Evolutionary conservation across 1,140 invertebrate genomes (phyloP).

Genomic region (Papilio helenus): DNA sequence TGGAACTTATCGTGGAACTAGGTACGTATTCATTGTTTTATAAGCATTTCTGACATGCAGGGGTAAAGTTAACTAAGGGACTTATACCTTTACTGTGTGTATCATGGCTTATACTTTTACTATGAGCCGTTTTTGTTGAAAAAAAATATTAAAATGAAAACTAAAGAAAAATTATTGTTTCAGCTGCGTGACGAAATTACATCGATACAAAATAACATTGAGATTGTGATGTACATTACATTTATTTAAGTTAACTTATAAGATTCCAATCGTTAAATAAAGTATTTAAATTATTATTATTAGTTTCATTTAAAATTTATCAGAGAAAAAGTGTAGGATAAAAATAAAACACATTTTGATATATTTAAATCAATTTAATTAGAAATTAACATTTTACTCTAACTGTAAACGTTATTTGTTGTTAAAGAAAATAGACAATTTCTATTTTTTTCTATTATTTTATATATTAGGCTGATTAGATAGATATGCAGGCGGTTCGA

Average conservation of each 20-base stretch:
- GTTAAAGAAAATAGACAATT: conserved; percentile 74
- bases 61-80: background rate
- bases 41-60: background rate
- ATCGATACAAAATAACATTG: background rate
- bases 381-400: conserved; percentile 79
- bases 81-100: no score
- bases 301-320: background rate
- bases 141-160: background rate
- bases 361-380: conserved; percentile 79
- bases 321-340: background rate
- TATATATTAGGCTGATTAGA: conserved; percentile 71
- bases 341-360: conserved; percentile 59
- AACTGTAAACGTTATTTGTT: conserved; percentile 62
- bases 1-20: conserved; percentile 62
- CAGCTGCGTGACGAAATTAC: conserved; percentile 28
- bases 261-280: conserved; percentile 24
- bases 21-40: conserved; percentile 47
- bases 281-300: conserved; percentile 23
- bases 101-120: no score
- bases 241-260: conserved; percentile 10
- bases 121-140: no score
- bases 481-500: conserved; percentile 72
- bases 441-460: conserved; percentile 56
- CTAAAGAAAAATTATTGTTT: background rate
- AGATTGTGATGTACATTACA: conserved; percentile 28